Percentiles rank a stretch among this genome's conserved stretches.
phyloP scores from a whole-genome alignment of 2,797 vertebrate species.

The Bufotes viridis region DNA sequence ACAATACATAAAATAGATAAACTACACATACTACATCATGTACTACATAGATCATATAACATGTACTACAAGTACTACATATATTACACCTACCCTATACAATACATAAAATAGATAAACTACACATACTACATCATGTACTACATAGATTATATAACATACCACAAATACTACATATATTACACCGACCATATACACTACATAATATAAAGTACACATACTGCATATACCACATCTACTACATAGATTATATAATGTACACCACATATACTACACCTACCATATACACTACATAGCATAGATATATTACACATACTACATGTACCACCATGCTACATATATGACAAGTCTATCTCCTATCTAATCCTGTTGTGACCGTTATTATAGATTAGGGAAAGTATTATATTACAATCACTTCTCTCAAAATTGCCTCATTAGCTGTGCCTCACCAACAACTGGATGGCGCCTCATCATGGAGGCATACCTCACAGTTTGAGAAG shows the following conservation, averaged over 20 bases:
- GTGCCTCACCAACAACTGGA: not conserved
- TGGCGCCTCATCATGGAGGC: too few relatives aligned
- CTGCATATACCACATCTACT: not conserved
- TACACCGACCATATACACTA: not conserved
- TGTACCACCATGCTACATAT: not conserved
- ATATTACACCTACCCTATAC: too few relatives aligned
- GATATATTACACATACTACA: not conserved
- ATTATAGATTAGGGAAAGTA: not conserved
- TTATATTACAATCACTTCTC: not conserved
- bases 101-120: not conserved
- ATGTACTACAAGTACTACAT: too few relatives aligned
- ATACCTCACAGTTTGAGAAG: too few relatives aligned
- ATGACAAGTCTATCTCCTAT: not conserved
- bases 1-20: not conserved
- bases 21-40: not conserved
- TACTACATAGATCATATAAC: not conserved
- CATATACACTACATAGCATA: not conserved
- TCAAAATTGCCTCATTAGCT: not conserved
- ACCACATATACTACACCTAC: not conserved
- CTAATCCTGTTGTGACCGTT: not conserved
- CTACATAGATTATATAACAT: not conserved
- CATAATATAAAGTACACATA: not conserved
- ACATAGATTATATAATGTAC: not conserved
- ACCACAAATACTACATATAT: not conserved
- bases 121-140: not conserved